Percentiles rank a stretch among this genome's conserved stretches.
These are phyloP conservation scores for Porites divaricata DNA, from an alignment of 92 coral and sea anemone genomes.

Conservation along the genomic window DNA sequence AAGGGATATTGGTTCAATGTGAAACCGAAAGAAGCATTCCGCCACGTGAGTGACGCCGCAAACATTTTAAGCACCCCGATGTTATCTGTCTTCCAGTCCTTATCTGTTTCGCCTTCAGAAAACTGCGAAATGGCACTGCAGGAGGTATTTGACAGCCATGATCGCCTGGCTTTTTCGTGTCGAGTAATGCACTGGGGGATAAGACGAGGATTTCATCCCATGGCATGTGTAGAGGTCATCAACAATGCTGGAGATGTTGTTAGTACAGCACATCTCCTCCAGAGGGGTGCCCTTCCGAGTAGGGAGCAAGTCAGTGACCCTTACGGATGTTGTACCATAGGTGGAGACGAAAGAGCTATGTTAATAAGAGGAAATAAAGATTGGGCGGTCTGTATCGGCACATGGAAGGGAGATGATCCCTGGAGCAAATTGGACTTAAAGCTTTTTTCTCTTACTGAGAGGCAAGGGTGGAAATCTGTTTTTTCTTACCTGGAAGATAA, in stretches of 20 bases:
- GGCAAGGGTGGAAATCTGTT: background rate
- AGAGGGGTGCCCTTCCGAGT: conserved; percentile 62
- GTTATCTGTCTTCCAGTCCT: background rate
- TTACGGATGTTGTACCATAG: conserved; percentile 18
- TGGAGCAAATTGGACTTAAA: background rate
- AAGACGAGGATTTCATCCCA: conserved; percentile 2
- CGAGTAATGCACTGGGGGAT: conserved; percentile 74
- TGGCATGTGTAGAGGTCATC: conserved; percentile 75
- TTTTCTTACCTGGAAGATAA: rapidly evolving
- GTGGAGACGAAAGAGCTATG: conserved; percentile 41
- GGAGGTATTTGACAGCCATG: background rate
- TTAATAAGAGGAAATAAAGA: background rate
- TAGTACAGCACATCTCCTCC: conserved; percentile 74
- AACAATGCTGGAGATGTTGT: conserved; percentile 62
- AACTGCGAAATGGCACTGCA: background rate
- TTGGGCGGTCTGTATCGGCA: background rate
- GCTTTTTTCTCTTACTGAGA: background rate
- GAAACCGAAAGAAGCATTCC: background rate
- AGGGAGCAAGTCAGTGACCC: conserved; percentile 33
- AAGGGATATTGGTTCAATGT: background rate
- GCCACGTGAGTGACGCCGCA: background rate
- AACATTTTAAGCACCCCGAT: background rate
- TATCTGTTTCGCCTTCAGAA: background rate
- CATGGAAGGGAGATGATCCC: background rate
- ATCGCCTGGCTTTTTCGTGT: conserved; percentile 34